Base-by-base conservation (phyloP, 2,797 vertebrate genomes). In the Lacerta bilineata region DNA sequence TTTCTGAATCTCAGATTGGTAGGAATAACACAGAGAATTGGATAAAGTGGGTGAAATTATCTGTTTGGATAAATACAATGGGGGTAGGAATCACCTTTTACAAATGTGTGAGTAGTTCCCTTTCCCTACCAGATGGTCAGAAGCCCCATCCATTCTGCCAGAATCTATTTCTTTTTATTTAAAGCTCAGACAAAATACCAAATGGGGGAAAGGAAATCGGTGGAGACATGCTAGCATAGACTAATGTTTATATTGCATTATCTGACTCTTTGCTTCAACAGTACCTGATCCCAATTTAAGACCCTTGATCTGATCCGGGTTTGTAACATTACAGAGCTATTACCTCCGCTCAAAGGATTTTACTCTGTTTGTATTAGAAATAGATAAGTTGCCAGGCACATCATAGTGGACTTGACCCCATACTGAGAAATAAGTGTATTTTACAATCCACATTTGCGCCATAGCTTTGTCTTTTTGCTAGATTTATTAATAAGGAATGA, bases 1-100 rank as follows among this genome's bases (percentile, higher is more conserved):
- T 15, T 33, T 11, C 74, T 1, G 20, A 18, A 66, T 90, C 79
- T 82, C 1, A 79, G 1, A 17, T 33, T 27, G 88, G 89, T 43
- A 87, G 74, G 80, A 92, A 90, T 69, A 7, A 90, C 93, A n/a
- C 7, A 82, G 64, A 72, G 5, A 77, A 85, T 69, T 1, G 23
- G 1, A 59, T 13, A 55, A 55, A 55, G 50, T 55, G 50, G 50
- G 13, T 33, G 13, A 43, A 76, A 39, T 0, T 85, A 61, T 20
- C 61, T 64, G 39, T 69, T 68, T 75, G 36, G 71, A 29, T 61
- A 75, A 74, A 87, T 66, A 82, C 8, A 72, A 68, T 33, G 69
- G 72, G 61, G 61, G 77, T 1, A 90, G 23, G 9, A 27, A 2
- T 0, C 0, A 2, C 10, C 1, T 7, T 18, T 69, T 46, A 0